A percentile compares a stretch with the other conserved stretches of the same genome.
These are phyloP conservation scores for Alethe diademata DNA, from an alignment of 2,113 vertebrate genomes.

Conservation along the genomic window DNA sequence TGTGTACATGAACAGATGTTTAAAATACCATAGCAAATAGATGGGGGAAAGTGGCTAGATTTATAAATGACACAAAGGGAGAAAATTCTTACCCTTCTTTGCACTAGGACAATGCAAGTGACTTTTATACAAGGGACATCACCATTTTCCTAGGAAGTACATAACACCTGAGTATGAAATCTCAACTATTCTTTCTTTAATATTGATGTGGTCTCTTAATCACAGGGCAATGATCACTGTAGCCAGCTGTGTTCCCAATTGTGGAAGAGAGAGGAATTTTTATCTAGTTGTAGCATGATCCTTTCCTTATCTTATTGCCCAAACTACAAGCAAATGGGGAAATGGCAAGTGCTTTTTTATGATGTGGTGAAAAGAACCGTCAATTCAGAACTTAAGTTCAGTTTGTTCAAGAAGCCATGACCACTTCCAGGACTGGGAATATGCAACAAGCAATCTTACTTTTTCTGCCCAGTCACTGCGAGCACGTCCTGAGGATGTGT, in stretches of 20 bases:
- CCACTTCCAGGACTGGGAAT: not conserved
- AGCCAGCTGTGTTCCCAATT: not conserved
- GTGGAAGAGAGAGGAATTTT: not conserved
- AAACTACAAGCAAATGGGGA: not conserved
- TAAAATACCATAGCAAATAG: not conserved
- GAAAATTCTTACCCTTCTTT: not conserved
- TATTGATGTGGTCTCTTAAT: not conserved
- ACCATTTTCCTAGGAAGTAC: not conserved
- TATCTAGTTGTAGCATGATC: not conserved
- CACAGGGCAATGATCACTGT: not conserved
- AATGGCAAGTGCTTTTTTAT: not conserved
- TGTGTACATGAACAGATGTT: not conserved
- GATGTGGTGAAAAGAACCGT: not conserved
- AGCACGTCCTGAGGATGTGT: not conserved
- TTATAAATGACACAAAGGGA: not conserved
- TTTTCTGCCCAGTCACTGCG: not conserved
- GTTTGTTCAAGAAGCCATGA: not conserved
- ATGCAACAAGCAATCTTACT: not conserved
- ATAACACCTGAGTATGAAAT: not conserved
- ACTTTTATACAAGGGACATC: not conserved
- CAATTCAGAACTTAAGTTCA: not conserved
- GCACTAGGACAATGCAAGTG: not conserved
- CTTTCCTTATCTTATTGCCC: not conserved
- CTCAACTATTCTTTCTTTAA: not conserved
- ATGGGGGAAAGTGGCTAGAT: not conserved